Percentiles rank a stretch among this genome's conserved stretches.
Conservation (phyloP, 2,888 invertebrate species). For the Caradrina clavipalpis region DNA sequence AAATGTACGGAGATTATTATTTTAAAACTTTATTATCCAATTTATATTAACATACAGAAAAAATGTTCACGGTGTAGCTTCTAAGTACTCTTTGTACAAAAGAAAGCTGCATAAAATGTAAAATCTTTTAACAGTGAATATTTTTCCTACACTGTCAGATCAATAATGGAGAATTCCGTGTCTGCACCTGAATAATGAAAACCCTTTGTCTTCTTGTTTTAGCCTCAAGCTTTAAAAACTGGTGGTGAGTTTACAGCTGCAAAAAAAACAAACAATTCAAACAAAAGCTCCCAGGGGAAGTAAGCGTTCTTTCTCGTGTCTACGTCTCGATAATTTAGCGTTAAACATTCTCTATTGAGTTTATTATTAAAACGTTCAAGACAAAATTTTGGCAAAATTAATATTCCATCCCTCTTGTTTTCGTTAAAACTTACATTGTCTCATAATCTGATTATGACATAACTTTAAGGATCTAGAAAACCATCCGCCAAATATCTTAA, state of each 20-base stretch:
- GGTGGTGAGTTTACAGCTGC: constrained; percentile 37
- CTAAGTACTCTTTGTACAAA: constrained; percentile 8
- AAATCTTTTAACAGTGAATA: constrained; percentile 30
- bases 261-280: constrained; percentile 63
- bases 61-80: not conserved
- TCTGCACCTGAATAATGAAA: constrained; percentile 63
- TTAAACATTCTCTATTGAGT: constrained; percentile 43
- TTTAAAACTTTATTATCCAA: not conserved
- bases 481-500: constrained; percentile 65
- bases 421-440: constrained; percentile 67
- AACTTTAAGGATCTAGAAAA: constrained; percentile 68
- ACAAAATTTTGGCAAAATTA: constrained; percentile 64
- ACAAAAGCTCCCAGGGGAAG: constrained; percentile 55
- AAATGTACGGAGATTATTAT: not conserved
- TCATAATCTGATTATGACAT: constrained; percentile 69
- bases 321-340: constrained; percentile 41
- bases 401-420: constrained; percentile 63
- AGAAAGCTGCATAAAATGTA: constrained; percentile 6
- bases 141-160: constrained; percentile 41
- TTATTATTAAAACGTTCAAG: constrained; percentile 42
- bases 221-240: constrained; percentile 54
- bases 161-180: constrained; percentile 58
- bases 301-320: constrained; percentile 2
- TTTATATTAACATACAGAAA: not conserved
- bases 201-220: constrained; percentile 64